Conservation (phyloP, 2,113 vertebrate genomes). For the Mastomys natalensis region DNA sequence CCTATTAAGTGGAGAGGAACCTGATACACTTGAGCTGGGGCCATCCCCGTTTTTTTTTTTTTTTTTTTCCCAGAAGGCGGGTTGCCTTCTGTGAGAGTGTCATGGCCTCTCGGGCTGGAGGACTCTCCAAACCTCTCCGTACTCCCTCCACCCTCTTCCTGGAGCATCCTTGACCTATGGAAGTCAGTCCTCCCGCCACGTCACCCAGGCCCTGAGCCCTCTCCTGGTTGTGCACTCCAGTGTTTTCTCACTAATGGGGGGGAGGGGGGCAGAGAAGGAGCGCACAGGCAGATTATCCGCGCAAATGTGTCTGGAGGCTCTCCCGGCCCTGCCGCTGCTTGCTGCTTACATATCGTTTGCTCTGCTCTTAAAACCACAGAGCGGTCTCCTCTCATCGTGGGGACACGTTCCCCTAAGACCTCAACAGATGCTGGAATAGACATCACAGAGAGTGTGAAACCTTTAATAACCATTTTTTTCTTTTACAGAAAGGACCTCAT, state of each 20-base stretch:
- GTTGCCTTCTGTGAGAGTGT: background rate
- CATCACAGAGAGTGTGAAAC: background rate
- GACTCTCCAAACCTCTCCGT: background rate
- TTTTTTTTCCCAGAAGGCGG: too few species aligned
- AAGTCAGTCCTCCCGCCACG: background rate
- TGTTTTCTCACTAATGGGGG: accelerated
- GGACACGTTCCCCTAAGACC: background rate
- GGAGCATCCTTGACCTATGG: accelerated
- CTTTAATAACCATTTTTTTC: background rate
- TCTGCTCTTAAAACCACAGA: background rate
- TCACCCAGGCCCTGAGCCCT: accelerated
- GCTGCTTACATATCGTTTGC: accelerated
- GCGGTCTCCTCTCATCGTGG: background rate
- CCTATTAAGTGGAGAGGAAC: background rate
- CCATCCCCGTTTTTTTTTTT: background rate
- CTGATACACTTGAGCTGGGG: background rate
- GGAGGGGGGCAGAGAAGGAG: background rate
- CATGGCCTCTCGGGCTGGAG: accelerated
- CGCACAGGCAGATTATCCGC: accelerated
- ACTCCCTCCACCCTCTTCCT: background rate
- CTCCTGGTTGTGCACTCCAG: accelerated
- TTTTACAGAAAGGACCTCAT: background rate
- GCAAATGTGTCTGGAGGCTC: background rate
- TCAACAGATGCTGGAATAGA: background rate
- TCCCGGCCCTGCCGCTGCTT: background rate